Base-by-base conservation (phyloP, 2,797 vertebrate species). In the Oryzias dopingdopingensis region DNA sequence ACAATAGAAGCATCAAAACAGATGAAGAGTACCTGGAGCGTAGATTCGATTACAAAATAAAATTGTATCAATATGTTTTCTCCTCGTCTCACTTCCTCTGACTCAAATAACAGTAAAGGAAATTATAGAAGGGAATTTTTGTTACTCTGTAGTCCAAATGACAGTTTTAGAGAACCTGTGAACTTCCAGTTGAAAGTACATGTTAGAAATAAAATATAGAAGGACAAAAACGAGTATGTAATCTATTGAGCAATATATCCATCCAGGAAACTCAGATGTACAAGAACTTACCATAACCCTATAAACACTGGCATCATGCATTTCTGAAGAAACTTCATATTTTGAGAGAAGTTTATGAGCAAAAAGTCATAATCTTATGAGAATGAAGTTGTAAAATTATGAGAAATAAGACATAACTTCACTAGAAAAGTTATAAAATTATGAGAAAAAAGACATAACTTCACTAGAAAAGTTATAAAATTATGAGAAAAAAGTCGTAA, bases 1-100 rank as follows among this genome's bases (percentile, higher is more conserved):
- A 79, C 61, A 84, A 84, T 69, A 77, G 79, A 80, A 74, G 63
- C 70, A 81, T 84, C 68, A 80, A 59, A 73, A 77, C 42, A 62
- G 67, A 85, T 76, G 62, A 70, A 66, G 56, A 59, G 65, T 16
- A 64, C 57, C 62, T 47, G 53, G 60, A 42, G 5, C 52, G 82
- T 80, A 64, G 83, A 86, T 84, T 82, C 57, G 58, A 72, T 81
- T 70, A 79, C 59, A 70, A 46, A 12, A n/a, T 17, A 54, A 61
- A 62, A 71, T 61, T 40, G 53, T 50, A 79, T 81, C 75, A 69
- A 46, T 58, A 12, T 20, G 43, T 46, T 37, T 43, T 65, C 53
- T 60, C 57, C 60, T 45, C 7, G 18, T 49, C 41, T 22, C 45
- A 41, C 20, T 52, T 49, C 47, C 23, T 59, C 15, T 41, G n/a